Evolutionary conservation across 2,797 vertebrate species (phyloP), one percentile per base, ranked within the genome.

Genomic region (Valencia hispanica): DNA sequence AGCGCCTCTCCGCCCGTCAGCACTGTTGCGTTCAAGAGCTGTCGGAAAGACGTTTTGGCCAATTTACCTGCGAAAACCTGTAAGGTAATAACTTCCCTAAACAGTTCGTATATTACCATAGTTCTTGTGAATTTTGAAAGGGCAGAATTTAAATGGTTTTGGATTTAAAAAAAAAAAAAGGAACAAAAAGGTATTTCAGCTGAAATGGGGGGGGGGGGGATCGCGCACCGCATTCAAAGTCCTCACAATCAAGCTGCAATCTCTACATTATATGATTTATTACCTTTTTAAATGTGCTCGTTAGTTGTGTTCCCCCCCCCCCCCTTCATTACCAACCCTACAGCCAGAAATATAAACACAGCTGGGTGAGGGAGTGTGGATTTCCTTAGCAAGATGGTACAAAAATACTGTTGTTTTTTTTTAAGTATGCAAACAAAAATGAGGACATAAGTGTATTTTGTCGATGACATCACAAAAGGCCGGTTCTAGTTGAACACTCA

Each of bases 21-120:
- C 70, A 65, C 25, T 11, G 68, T 2, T 81, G 73, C 79, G 25
- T 84, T 76, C 65, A 70, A 0, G 12, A 48, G 47, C 72, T 17
- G 45, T 78, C 63, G 30, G 75, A 78, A 47, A 76, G 5, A 39
- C 34, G 0, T 41, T 65, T 65, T 12, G 6, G 34, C 20, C 61
- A 39, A 61, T 61, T 32, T 32, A 32, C 30, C 0, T 18, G 30
- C 17, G 3, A 61, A n/a, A 36, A 63, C 34, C 34, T 63, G 32
- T 5, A 34, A 18, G n/a, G 10, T 34, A 20, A 34, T 2, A 22
- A 0, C 61, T 22, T 11, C 10, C 4, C 22, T 14, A 20, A 18
- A 63, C 10, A 20, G 4, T 27, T 55, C 17, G 17, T 43, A 43
- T 43, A 43, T 43, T 43, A 8, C 1, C 10, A 50, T 51, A 51